Evolutionary conservation across 2,113 vertebrate species (phyloP).

Genomic region (Trematomus loennbergii): DNA sequence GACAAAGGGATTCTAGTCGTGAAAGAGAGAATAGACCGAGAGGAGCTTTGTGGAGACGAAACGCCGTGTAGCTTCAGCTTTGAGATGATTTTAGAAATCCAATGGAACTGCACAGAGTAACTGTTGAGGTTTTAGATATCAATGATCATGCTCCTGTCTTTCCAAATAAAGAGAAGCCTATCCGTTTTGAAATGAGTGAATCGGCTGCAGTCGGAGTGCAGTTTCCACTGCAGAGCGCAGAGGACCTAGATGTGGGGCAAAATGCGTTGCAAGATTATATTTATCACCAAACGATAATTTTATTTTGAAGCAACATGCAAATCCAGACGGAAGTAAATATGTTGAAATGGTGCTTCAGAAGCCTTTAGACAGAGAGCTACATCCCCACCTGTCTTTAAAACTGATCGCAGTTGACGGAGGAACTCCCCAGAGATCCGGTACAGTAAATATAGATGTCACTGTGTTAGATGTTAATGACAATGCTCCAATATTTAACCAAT

Average conservation of each 20-base stretch:
- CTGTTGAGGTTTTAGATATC: conserved; percentile 62
- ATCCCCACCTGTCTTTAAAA: too few species aligned
- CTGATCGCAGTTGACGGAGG: conserved; percentile 70
- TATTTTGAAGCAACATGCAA: too few species aligned
- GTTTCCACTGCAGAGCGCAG: too few species aligned
- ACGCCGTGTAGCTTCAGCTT: conserved; percentile 69
- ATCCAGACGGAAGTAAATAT: too few species aligned
- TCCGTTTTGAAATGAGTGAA: neutral
- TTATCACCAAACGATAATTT: too few species aligned
- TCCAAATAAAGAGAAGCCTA: neutral
- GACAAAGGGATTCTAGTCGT: conserved; percentile 70
- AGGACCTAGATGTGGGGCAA: too few species aligned
- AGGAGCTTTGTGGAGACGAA: conserved; percentile 62
- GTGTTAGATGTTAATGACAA: conserved; percentile 83
- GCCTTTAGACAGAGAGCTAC: too few species aligned
- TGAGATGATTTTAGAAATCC: conserved; percentile 77
- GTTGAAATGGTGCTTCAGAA: too few species aligned
- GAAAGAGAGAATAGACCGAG: conserved; percentile 67
- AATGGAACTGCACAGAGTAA: conserved; percentile 58
- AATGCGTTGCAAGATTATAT: too few species aligned
- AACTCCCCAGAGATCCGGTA: conserved; percentile 73
- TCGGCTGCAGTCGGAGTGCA: neutral
- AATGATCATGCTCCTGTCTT: conserved; percentile 65
- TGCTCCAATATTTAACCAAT: conserved; percentile 72
- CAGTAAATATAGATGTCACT: conserved; percentile 70